Conservation (phyloP, 2,797 vertebrate species). For the Coendou prehensilis region DNA sequence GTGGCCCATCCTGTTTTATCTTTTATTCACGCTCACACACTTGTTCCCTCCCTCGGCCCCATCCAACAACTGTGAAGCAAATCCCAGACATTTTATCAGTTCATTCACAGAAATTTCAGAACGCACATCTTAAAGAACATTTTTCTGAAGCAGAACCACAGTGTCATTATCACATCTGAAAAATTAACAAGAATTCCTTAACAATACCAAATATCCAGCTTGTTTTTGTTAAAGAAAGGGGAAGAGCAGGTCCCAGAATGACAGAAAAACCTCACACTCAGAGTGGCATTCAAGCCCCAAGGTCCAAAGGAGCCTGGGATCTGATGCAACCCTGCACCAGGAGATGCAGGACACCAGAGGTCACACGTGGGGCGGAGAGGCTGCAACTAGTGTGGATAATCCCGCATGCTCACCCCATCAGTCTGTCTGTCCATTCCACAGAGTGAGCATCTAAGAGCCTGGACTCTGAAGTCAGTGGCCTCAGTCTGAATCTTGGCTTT, state of each 20-base stretch:
- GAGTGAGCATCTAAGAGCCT: not conserved
- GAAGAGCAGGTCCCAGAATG: not conserved
- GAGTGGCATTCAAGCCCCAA: not conserved
- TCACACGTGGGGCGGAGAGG: not conserved
- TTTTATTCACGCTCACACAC: not conserved
- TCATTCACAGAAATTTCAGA: not conserved
- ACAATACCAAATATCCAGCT: not conserved
- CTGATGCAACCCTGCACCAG: not conserved
- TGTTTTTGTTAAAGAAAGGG: not conserved
- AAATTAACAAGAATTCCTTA: slow-evolving; percentile 26
- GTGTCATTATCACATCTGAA: slow-evolving; percentile 16
- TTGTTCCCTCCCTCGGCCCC: not conserved
- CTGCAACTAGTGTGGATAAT: not conserved
- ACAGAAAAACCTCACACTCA: not conserved
- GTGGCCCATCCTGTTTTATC: not conserved
- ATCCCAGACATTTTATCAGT: not conserved
- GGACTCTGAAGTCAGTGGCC: not conserved
- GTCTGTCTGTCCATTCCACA: not conserved
- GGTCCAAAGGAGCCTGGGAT: not conserved
- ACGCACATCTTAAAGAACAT: not conserved
- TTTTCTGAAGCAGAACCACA: slow-evolving; percentile 24
- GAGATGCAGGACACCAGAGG: not conserved
- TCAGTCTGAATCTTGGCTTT: not conserved
- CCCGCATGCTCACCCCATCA: not conserved
- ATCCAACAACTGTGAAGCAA: not conserved